Base-by-base conservation (phyloP, 2,888 invertebrate genomes). In the Anagyrus pseudococci region DNA sequence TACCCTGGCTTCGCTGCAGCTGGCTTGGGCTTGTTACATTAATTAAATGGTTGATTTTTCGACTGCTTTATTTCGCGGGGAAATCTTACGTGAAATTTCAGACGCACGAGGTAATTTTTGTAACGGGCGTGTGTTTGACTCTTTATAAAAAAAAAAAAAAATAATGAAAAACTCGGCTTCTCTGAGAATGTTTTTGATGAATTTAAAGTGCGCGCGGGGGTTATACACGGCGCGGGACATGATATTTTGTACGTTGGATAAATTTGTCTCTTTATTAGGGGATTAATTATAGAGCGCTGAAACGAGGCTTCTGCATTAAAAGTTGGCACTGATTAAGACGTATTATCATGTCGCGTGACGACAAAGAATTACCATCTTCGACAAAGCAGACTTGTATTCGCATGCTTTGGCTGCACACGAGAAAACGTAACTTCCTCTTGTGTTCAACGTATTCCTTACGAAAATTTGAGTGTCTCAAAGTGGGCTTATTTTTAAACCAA, bases 321-420 rank as follows among this genome's bases (percentile, higher is more conserved):
- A 43, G 43, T 37, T 20, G 15, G 47, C 62, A 66, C 68, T 68
- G 67, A 69, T 69, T 71, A 67, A 67, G 69, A 69, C 67, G 66
- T 67, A 69, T 67, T 60, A 63, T 68, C 58, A 48, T 58, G 67
- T 71, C 56, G 69, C 69, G 70, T 69, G 68, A 69, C 69, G 58
- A n/a, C 63, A 54, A 63, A 64, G 67, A 68, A 68, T 69, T 67
- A 68, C 61, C 64, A 55, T 68, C 67, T 62, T 63, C 68, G 65
- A 67, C 68, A 69, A 67, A 67, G 26, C 44, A 50, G 50, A 19
- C 40, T 64, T 64, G 64, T 62, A 62, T 56, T 58, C 62, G 55
- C 59, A 58, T 62, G 61, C 57, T 61, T 57, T 2, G 10, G 15
- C 20, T 26, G 19, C 22, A 33, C 53, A 40, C 33, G 50, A 2